These are phyloP conservation scores for Caerostris darwini DNA, from an alignment of 1,140 invertebrate genomes.

Conservation along the genomic window DNA sequence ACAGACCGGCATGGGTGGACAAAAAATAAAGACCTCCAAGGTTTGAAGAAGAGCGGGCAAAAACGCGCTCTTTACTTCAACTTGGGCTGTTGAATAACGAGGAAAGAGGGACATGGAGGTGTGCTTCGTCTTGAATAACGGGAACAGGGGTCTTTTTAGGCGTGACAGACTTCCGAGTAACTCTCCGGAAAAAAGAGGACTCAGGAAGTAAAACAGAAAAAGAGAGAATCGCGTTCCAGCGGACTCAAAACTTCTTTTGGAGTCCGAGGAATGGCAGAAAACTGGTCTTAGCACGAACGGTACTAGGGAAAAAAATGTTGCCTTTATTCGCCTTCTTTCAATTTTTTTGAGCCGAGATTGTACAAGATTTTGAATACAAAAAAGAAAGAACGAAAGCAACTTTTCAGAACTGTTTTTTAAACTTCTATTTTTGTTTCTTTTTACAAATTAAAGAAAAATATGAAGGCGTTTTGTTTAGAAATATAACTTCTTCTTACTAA, in stretches of 20 bases:
- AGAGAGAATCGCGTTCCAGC: not conserved
- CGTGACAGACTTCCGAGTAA: not conserved
- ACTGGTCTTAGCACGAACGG: not conserved
- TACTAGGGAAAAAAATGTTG: too few species aligned
- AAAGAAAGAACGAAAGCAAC: too few species aligned
- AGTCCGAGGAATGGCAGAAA: not conserved
- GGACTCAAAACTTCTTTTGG: not conserved
- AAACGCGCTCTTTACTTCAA: conserved; percentile 19
- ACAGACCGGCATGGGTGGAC: not conserved
- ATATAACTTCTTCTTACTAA: too few species aligned
- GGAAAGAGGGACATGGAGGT: not conserved
- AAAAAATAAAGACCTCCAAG: conserved; percentile 6
- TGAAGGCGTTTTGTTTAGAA: too few species aligned
- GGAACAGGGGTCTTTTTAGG: not conserved
- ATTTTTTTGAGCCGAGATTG: too few species aligned
- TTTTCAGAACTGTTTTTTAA: too few species aligned
- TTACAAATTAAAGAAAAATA: too few species aligned
- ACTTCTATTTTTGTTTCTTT: too few species aligned
- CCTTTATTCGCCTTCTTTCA: too few species aligned
- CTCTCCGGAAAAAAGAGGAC: not conserved
- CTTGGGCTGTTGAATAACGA: conserved; percentile 18
- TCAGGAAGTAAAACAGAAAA: not conserved
- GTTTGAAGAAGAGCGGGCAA: not conserved
- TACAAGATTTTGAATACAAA: too few species aligned
- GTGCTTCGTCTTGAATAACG: conserved; percentile 17